Evolutionary conservation across 2,888 invertebrate genomes (phyloP), one percentile per base, ranked within the genome.

Genomic region (Epirrita christyi): DNA sequence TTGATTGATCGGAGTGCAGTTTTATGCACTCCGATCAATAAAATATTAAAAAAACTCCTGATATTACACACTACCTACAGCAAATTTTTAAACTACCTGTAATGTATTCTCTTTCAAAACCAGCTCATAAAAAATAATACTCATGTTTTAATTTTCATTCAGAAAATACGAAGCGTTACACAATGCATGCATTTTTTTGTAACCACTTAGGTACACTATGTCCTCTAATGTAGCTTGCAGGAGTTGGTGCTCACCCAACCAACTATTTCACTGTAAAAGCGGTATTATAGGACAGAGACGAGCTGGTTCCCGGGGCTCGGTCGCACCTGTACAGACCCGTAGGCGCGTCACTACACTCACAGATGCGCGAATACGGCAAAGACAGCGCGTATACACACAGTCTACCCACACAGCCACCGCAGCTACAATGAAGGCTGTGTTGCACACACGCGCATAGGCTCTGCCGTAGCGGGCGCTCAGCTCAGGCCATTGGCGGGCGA

Each of bases 281-380:
- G 72, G 78, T 84, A 83, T 85, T 86, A 86, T 86, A 85, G 81
- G 72, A 73, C 70, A 73, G 76, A 72, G 77, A 76, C 77, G 77
- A 73, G 81, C 76, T 80, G 59, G 59, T 77, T 78, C 78, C 84
- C 84, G 85, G 86, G 85, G 84, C 83, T 82, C 85, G 85, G 87
- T 85, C 89, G 89, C 81, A 90, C 88, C 88, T 88, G 87, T 81
- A 76, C 80, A 87, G 85, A 85, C 83, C 81, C 76, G 74, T 83
- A 82, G 85, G 85, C 87, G 83, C 86, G 87, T 85, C 86, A 85
- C 72, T 68, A 70, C 71, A 52, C 82, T 79, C 79, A 80, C 77
- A 68, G 49, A 46, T 65, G 56, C 61, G 56, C 61, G 64, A 59
- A 50, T 53, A 55, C 61, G 61, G 58, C 57, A 62, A 65, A 65